These are phyloP conservation scores for Patiria miniata DNA, from an alignment of 35 echinoderm and acorn worm genomes.

Conservation along the genomic window DNA sequence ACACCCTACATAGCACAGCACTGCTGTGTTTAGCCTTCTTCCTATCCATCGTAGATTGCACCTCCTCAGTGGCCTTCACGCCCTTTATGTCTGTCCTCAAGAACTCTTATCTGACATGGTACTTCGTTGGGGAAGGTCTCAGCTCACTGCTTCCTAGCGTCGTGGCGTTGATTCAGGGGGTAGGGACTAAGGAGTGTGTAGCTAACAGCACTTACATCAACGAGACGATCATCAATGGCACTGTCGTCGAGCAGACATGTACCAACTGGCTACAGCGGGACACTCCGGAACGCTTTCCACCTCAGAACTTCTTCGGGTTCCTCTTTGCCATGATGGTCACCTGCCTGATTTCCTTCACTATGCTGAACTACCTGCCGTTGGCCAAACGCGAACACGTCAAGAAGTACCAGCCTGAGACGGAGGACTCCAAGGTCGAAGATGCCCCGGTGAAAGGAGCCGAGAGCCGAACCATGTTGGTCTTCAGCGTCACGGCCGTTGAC, in stretches of 20 bases:
- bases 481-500: slow-evolving; percentile 20
- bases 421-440: not conserved
- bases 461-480: slow-evolving; percentile 45
- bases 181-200: slow-evolving; percentile 54
- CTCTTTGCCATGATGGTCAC: slow-evolving; percentile 67
- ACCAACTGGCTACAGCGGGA: slow-evolving; percentile 51
- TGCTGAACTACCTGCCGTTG: slow-evolving; percentile 76
- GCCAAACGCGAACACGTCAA: slow-evolving; percentile 61
- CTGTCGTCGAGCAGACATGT: slow-evolving; percentile 22
- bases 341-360: slow-evolving; percentile 51
- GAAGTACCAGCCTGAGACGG: not conserved
- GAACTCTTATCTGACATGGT: slow-evolving; percentile 51
- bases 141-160: slow-evolving; percentile 77
- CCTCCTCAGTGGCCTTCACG: slow-evolving; percentile 65
- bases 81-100: slow-evolving; percentile 58
- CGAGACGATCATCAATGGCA: not conserved
- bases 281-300: slow-evolving; percentile 62
- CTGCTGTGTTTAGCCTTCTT: slow-evolving; percentile 68
- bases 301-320: slow-evolving; percentile 77
- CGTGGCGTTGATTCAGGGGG: slow-evolving; percentile 75
- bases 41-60: slow-evolving; percentile 75
- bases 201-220: slow-evolving; percentile 67
- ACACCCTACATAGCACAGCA: slow-evolving; percentile 70
- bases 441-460: slow-evolving; percentile 4
- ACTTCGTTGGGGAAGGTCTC: slow-evolving; percentile 74